Evolutionary conservation across 2,797 vertebrate species (phyloP).

Genomic region (Sebastes variabilis): DNA sequence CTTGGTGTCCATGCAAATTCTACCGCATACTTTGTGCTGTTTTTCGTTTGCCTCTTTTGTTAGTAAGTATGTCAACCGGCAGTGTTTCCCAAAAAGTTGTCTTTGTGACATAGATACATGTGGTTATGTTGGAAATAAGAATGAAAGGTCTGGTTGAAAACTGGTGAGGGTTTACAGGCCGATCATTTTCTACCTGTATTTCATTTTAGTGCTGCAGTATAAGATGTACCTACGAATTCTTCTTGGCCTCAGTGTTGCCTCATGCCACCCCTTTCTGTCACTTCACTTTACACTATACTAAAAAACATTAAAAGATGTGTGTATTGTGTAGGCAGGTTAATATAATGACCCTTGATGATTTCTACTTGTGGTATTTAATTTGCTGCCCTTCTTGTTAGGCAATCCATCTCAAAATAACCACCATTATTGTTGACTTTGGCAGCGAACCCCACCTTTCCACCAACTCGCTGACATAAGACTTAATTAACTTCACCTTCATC

Average conservation of each 20-base stretch:
- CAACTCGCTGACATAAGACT: slow-evolving; percentile 42
- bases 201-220: neutral
- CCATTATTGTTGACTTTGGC: slow-evolving; percentile 22
- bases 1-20: slow-evolving; percentile 61
- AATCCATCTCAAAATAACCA: slow-evolving; percentile 22
- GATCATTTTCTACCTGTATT: neutral
- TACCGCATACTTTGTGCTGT: slow-evolving; percentile 6
- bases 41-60: slow-evolving; percentile 32
- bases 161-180: neutral
- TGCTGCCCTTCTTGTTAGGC: slow-evolving; percentile 8
- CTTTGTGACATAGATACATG: neutral
- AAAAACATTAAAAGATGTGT: neutral
- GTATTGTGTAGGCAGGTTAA: neutral
- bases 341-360: neutral
- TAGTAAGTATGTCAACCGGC: slow-evolving; percentile 13
- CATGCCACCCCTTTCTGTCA: neutral
- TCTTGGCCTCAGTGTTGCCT: neutral
- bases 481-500: slow-evolving; percentile 62
- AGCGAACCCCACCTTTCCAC: neutral
- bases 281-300: neutral
- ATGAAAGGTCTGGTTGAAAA: neutral
- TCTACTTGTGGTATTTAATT: neutral
- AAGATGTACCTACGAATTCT: neutral
- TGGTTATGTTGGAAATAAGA: neutral
- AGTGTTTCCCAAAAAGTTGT: neutral